Conservation (phyloP, 2,113 vertebrate species). For the Mionectes macconnelli region DNA sequence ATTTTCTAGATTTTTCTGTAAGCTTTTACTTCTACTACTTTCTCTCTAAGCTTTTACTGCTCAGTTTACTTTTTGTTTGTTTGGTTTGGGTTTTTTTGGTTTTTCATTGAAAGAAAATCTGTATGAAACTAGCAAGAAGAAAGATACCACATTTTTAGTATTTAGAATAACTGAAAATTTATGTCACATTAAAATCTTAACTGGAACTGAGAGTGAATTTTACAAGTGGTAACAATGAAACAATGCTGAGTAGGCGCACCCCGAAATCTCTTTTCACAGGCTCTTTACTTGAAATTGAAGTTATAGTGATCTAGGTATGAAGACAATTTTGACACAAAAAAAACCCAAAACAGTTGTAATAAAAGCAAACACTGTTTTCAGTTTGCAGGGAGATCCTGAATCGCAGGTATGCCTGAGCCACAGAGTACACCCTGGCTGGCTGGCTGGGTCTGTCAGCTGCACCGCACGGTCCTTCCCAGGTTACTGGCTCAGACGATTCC, state of each 20-base stretch:
- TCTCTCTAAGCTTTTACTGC: not conserved
- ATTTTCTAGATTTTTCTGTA: not conserved
- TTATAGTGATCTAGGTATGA: not conserved
- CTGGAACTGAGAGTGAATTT: not conserved
- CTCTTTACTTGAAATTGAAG: not conserved
- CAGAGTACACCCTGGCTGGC: fast-evolving
- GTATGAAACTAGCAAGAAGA: not conserved
- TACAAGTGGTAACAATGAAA: not conserved
- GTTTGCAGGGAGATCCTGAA: not conserved
- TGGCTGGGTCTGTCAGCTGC: not conserved
- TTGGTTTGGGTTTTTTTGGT: not conserved
- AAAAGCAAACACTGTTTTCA: not conserved
- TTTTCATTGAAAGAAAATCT: not conserved
- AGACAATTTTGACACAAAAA: not conserved
- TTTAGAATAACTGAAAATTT: not conserved
- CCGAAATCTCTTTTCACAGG: not conserved
- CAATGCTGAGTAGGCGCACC: not conserved
- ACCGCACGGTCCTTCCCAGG: not conserved
- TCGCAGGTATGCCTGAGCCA: not conserved
- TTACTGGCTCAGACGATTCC: not conserved
- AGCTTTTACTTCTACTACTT: not conserved
- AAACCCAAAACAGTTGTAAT: not conserved
- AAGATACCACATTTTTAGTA: not conserved
- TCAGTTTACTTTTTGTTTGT: not conserved
- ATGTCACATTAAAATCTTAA: not conserved